Evolutionary conservation across 2,797 vertebrate species (phyloP).

Genomic region (Microctenopoma lineatum): DNA sequence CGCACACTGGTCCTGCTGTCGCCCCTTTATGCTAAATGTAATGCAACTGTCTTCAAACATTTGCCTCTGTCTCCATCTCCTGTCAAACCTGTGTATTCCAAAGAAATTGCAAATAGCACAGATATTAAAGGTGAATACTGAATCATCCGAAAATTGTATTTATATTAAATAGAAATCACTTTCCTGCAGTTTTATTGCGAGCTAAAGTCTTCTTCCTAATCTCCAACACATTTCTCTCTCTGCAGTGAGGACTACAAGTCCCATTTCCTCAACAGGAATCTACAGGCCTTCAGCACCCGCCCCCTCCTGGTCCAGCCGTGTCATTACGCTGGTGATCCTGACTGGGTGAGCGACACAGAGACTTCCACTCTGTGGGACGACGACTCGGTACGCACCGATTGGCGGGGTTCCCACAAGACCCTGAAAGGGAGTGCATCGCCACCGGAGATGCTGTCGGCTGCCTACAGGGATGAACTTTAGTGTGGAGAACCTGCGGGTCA

Average conservation of each 20-base stretch:
- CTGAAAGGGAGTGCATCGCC: conserved; percentile 81
- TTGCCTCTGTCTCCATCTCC: conserved; percentile 36
- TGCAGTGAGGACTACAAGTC: conserved; percentile 91
- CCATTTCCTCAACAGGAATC: conserved; percentile 89
- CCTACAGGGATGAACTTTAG: conserved; percentile 89
- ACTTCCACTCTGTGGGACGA: conserved; percentile 97
- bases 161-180: neutral
- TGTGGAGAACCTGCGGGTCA: conserved; percentile 24
- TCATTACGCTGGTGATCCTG: conserved; percentile 91
- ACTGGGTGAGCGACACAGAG: conserved; percentile 97
- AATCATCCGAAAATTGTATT: neutral
- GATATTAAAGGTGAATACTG: neutral
- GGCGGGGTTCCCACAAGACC: conserved; percentile 93
- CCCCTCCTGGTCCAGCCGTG: conserved; percentile 93
- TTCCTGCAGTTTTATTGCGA: neutral
- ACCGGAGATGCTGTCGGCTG: conserved; percentile 73
- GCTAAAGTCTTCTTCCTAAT: neutral
- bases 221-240: conserved; percentile 14
- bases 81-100: conserved; percentile 8
- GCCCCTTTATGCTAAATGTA: conserved; percentile 37
- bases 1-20: conserved; percentile 51
- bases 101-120: neutral
- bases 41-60: conserved; percentile 18
- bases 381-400: conserved; percentile 87
- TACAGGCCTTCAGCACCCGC: conserved; percentile 89